Evolutionary conservation across 2,113 vertebrate species (phyloP), one percentile per base, ranked within the genome.

Genomic region (Oxygymnocypris stewartii): DNA sequence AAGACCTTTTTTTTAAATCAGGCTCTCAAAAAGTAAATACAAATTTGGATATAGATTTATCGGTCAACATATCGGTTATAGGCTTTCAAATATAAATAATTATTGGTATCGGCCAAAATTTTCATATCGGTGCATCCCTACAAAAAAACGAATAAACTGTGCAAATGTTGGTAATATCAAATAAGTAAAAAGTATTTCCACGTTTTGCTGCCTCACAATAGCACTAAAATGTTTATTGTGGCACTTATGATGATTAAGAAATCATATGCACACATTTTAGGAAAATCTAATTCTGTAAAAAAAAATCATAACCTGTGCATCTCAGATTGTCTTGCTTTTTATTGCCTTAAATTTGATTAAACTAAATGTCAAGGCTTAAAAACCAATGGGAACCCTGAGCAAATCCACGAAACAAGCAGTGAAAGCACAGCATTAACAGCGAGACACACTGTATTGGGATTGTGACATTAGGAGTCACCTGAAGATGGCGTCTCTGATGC

Each of bases 391-490:
- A 54, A 54, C 51, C 51, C 16, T 16, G 51, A 4, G 51, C 51
- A 18, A 54, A 54, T 16, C 51, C 18, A 16, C 6, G 16, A 23
- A 47, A 12, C 11, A 47, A 47, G 47, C 47, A 44, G 42, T 0
- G 11, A 12, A 57, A 57, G 18, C 20, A 59, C 2, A 59, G 20
- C 57, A 59, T 59, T 59, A 23, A 59, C 0, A 61, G 8, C 2
- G 9, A 61, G 23, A 61, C 3, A 4, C 0, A n/a, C 4, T 61
- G 20, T 57, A 8, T 18, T 57, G 54, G 20, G 54, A 20, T 18
- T 57, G 13, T 51, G 49, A 51, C 49, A 51, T 59, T 8, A 59
- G 6, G 77, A 88, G 92, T 93, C 89, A 96, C 96, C 95, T 90
- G 94, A 93, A 69, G 95, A 92, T n/a, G n/a, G n/a, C n/a, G n/a